Evolutionary conservation across 2,797 vertebrate genomes (phyloP).

Genomic region (Argya squamiceps): DNA sequence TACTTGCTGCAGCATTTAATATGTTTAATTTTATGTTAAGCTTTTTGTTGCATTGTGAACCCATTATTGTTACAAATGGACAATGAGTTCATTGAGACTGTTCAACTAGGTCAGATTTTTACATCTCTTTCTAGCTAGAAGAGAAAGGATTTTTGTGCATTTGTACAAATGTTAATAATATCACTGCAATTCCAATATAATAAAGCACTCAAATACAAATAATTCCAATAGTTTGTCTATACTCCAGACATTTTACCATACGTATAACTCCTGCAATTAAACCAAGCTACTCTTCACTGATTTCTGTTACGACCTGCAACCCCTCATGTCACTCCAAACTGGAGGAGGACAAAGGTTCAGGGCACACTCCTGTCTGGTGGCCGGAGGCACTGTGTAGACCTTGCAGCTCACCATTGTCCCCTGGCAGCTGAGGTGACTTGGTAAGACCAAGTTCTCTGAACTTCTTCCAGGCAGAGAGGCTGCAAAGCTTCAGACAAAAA

Average conservation of each 20-base stretch:
- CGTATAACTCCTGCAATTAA: background rate
- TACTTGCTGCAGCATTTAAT: conserved; percentile 92
- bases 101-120: conserved; percentile 93
- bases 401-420: background rate
- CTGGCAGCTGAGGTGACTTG: rapidly evolving
- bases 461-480: background rate
- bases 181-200: conserved; percentile 97
- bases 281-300: background rate
- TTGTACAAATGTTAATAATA: conserved; percentile 99
- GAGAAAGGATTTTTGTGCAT: conserved; percentile 86
- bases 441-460: background rate
- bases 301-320: background rate
- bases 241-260: background rate
- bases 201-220: conserved; percentile 93
- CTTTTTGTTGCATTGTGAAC: conserved; percentile 86
- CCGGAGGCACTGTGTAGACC: background rate
- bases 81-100: conserved; percentile 88
- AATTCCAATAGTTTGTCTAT: background rate
- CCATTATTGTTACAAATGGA: conserved; percentile 85
- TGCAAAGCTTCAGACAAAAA: conserved; percentile 4
- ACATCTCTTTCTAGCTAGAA: conserved; percentile 88
- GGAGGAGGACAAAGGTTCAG: background rate
- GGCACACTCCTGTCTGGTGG: background rate
- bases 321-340: background rate
- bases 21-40: conserved; percentile 86